A percentile compares a stretch with the other conserved stretches of the same genome.
These are phyloP conservation scores for Heliconius ismenius DNA, from an alignment of 2,888 invertebrate genomes.

Conservation along the genomic window DNA sequence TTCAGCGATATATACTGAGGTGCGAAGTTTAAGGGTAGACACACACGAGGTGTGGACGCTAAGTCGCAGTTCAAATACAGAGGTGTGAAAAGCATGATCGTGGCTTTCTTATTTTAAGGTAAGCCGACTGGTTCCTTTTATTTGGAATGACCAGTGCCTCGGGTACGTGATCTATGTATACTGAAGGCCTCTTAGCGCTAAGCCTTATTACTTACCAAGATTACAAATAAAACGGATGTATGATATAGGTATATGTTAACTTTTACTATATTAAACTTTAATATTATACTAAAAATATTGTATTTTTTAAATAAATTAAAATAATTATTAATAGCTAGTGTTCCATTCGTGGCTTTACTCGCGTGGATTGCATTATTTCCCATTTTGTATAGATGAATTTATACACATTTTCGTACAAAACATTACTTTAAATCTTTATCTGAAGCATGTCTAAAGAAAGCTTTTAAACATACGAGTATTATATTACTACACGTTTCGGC, in stretches of 20 bases:
- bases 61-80: constrained; percentile 73
- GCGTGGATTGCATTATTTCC: neutral
- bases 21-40: constrained; percentile 76
- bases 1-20: constrained; percentile 72
- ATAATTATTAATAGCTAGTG: neutral
- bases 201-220: constrained; percentile 25
- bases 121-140: constrained; percentile 66
- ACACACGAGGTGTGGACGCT: constrained; percentile 78
- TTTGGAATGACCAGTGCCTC: constrained; percentile 54
- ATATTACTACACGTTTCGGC: neutral
- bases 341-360: neutral
- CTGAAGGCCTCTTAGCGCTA: constrained; percentile 18
- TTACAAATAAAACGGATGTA: constrained; percentile 19
- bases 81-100: constrained; percentile 77
- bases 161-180: constrained; percentile 40
- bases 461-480: neutral
- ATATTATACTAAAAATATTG: no score
- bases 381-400: no score
- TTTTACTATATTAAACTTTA: no score
- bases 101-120: constrained; percentile 71
- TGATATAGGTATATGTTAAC: neutral
- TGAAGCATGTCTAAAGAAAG: neutral
- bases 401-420: neutral
- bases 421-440: neutral
- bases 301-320: no score